Evolutionary conservation across 2,113 vertebrate genomes (phyloP).

Genomic region (Cichladusa arquata): DNA sequence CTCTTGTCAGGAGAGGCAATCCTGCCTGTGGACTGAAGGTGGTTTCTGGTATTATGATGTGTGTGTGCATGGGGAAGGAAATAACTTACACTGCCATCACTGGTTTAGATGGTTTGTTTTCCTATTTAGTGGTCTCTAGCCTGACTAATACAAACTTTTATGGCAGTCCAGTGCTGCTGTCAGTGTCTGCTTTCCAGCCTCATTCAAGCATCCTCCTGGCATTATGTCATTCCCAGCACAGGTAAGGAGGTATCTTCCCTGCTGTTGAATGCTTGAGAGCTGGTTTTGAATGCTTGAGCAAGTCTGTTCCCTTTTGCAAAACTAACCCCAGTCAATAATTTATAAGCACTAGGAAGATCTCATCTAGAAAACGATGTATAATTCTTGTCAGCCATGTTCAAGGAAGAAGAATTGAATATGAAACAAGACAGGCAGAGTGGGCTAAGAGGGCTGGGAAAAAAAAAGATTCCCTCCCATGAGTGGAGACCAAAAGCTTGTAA

Average conservation of each 20-base stretch:
- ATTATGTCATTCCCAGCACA: background rate
- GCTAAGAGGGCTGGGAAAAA: background rate
- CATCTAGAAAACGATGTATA: slow-evolving; percentile 29
- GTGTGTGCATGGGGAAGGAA: background rate
- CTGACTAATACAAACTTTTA: background rate
- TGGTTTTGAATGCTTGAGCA: background rate
- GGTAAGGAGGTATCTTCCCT: background rate
- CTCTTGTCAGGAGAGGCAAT: background rate
- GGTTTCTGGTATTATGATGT: background rate
- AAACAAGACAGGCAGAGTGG: background rate
- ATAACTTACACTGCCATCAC: background rate
- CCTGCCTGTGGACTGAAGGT: background rate
- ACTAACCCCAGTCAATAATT: slow-evolving; percentile 43
- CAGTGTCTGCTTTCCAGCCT: background rate
- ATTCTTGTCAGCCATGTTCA: slow-evolving; percentile 39
- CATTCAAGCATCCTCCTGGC: background rate
- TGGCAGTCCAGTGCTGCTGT: background rate
- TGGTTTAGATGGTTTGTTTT: background rate
- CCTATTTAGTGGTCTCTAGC: background rate
- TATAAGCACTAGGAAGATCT: slow-evolving; percentile 1
- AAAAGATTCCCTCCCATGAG: background rate
- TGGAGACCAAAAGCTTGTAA: slow-evolving; percentile 6
- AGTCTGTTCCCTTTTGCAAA: slow-evolving; percentile 8
- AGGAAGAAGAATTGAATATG: background rate
- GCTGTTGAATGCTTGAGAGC: background rate